phyloP scores from a whole-genome alignment of 2,113 vertebrate species.

The Antechinus flavipes region DNA sequence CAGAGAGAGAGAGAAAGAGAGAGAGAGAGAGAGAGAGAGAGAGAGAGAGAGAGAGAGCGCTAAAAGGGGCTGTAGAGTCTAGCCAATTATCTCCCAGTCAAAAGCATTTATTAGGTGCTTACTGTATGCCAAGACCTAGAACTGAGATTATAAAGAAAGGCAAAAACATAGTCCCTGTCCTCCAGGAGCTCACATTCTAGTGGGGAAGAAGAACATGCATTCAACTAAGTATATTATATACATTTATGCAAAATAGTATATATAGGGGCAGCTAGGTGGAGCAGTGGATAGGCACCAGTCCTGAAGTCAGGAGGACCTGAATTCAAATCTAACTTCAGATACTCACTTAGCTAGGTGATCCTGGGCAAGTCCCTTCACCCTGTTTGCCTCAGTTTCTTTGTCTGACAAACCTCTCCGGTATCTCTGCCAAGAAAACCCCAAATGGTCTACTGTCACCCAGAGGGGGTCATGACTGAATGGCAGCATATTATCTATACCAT shows the following conservation, averaged over 20 bases:
- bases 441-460: background rate
- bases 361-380: background rate
- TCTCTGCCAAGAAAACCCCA: background rate
- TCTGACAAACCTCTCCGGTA: background rate
- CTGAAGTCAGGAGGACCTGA: too few species aligned
- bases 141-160: background rate
- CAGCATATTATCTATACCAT: background rate
- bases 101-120: background rate
- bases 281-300: too few species aligned
- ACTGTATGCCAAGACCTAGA: background rate
- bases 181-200: background rate
- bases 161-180: background rate
- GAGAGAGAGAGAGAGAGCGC: background rate
- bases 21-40: too few species aligned
- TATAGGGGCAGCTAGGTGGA: too few species aligned
- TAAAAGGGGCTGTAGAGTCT: background rate
- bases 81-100: background rate
- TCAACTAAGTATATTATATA: too few species aligned
- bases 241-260: too few species aligned
- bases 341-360: background rate
- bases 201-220: too few species aligned
- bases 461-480: too few species aligned
- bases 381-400: background rate
- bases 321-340: background rate
- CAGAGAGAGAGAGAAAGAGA: too few species aligned